Evolutionary conservation across 2,888 invertebrate genomes (phyloP), one percentile per base, ranked within the genome.

Genomic region (Xestia xanthographa): DNA sequence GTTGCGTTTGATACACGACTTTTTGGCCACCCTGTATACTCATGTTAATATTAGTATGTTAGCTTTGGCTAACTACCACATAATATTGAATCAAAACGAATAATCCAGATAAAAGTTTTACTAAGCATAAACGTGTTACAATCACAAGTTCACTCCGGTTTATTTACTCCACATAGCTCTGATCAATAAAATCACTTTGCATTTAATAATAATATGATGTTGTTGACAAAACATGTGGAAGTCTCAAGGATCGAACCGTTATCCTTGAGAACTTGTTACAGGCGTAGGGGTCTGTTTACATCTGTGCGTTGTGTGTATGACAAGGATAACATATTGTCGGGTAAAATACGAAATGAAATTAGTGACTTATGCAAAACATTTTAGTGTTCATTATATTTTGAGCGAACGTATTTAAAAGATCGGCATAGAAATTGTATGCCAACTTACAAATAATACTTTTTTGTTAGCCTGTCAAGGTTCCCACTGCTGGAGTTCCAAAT

Each of bases 181-280:
- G 48, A 66, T 76, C 45, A 72, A 83, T 71, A 74, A 62, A 74
- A 86, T 83, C 71, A 78, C 69, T 85, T 82, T 66, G 62, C 65
- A 68, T 86, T 68, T 72, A 74, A 83, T 72, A 71, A 67, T 50
- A 62, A 71, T 72, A 66, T 66, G 60, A 74, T 84, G 83, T 82
- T 90, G 87, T 91, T 88, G 90, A 87, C 88, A 86, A 88, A 88
- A 87, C 86, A 86, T 83, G 83, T 76, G 84, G 77, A 78, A 84
- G 72, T 84, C 75, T 43, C 84, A 86, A 83, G 84, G 82, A 85
- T 72, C 75, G 65, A 73, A 65, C 34, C 60, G 65, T 83, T 85
- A 79, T 79, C 79, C 84, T 86, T 84, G 79, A 66, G 56, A 77
- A 72, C 34, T 81, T 85, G 29, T 77, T 38, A 48, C 45, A 68